Evolutionary conservation across 2,797 vertebrate genomes (phyloP).

Genomic region (Semaprochilodus insignis): DNA sequence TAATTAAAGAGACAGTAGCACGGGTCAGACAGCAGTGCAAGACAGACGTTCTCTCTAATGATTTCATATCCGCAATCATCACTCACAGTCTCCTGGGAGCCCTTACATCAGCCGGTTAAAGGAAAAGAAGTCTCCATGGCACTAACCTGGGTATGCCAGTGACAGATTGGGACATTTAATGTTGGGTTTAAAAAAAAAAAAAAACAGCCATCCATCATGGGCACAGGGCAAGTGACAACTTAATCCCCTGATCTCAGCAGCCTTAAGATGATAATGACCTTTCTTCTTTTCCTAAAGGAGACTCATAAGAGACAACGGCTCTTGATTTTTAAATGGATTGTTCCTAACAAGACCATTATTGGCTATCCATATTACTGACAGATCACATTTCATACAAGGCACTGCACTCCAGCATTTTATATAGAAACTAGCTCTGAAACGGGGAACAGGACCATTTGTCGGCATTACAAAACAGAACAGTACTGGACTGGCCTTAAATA

Average conservation of each 20-base stretch:
- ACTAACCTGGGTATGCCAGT: conserved; percentile 49
- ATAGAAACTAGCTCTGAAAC: neutral
- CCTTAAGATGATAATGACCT: neutral
- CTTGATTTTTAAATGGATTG: neutral
- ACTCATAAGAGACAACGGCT: neutral
- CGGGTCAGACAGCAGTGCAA: conserved; percentile 34
- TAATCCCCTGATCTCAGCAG: conserved; percentile 18
- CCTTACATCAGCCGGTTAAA: conserved; percentile 51
- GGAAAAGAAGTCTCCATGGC: conserved; percentile 45
- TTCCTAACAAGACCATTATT: neutral
- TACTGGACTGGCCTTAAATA: neutral
- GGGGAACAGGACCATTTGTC: neutral
- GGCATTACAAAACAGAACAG: neutral
- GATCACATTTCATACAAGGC: neutral
- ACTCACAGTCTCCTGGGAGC: conserved; percentile 55
- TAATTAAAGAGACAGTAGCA: conserved; percentile 50
- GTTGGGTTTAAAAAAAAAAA: neutral
- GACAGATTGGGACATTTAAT: conserved; percentile 51
- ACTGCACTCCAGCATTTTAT: neutral
- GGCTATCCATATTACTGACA: neutral
- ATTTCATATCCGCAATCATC: conserved; percentile 64
- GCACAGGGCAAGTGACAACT: conserved; percentile 37
- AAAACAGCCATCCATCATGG: conserved; percentile 42
- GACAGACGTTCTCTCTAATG: conserved; percentile 62
- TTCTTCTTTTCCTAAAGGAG: neutral